Evolutionary conservation across 2,888 invertebrate genomes (phyloP), one percentile per base, ranked within the genome.

Genomic region (Coelopa pilipes): DNA sequence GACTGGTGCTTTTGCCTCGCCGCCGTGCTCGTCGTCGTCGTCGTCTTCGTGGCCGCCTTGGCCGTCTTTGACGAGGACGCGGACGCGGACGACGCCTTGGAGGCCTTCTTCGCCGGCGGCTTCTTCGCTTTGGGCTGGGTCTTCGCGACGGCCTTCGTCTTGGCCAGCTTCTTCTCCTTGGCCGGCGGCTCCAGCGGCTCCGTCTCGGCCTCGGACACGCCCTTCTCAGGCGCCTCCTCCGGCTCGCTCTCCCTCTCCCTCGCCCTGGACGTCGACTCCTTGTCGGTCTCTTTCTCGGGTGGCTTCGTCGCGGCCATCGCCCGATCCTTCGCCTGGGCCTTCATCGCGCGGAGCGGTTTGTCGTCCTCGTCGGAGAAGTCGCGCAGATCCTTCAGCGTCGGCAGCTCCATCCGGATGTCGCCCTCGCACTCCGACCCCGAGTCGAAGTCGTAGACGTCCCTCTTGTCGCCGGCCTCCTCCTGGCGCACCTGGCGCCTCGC

Each of bases 361-460:
- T 86, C 84, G 34, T 87, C 86, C 76, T 86, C 86, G 60, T 86
- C 87, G 10, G 86, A 85, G 19, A 84, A 86, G 0, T 87, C 87
- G 1, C 85, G 81, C 70, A 87, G 49, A 76, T 87, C 81, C 73
- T 86, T 86, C 1, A 87, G 74, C 2, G 83, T 80, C 0, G 87
- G 85, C 75, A 87, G 76, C 68, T 86, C 86, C 87, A 87, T 87
- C 79, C 86, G 87, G 15, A 87, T 87, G 7, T 86, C 86, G 19
- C 86, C 86, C 65, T 87, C 87, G 73, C 86, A 86, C 69, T 87
- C 87, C 0, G 87, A 87, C 0, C 87, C 87, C 0, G 87, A 86
- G 71, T 87, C 87, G 57, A 87, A 87, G 71, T 87, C 87, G 17
- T 87, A 87, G 7, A 87, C 80, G 73, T 87, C 87, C 76, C 85